phyloP scores from a whole-genome alignment of 2,888 invertebrate species.

The Diachrysia chrysitis region DNA sequence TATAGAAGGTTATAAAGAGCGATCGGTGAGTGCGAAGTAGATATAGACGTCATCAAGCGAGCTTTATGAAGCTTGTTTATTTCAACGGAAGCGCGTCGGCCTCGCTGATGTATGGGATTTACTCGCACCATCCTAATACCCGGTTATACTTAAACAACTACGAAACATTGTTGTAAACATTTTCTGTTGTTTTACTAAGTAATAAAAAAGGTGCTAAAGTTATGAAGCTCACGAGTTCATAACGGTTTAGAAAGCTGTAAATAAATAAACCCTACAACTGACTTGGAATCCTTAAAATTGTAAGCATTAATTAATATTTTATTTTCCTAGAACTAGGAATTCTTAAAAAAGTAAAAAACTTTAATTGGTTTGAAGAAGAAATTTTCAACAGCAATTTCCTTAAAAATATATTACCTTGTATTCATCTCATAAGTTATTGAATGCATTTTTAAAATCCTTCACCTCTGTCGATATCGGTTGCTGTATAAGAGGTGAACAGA shows the following conservation, averaged over 20 bases:
- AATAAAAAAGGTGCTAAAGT: background rate
- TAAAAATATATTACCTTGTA: background rate
- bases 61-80: conserved; percentile 64
- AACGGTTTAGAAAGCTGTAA: background rate
- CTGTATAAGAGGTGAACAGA: background rate
- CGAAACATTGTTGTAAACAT: background rate
- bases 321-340: background rate
- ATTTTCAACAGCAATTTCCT: background rate
- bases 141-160: conserved; percentile 13
- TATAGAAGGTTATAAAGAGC: conserved; percentile 56
- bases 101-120: conserved; percentile 59
- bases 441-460: background rate
- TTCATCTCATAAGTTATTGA: background rate
- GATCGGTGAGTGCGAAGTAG: conserved; percentile 57
- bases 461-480: background rate
- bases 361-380: background rate
- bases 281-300: background rate
- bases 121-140: conserved; percentile 39
- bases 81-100: conserved; percentile 59
- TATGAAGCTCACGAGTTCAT: background rate
- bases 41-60: conserved; percentile 61
- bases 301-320: background rate
- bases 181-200: background rate
- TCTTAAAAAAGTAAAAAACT: background rate
- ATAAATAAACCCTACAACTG: background rate